Conservation (phyloP, 2,888 invertebrate species). For the Agriopis leucophaearia region DNA sequence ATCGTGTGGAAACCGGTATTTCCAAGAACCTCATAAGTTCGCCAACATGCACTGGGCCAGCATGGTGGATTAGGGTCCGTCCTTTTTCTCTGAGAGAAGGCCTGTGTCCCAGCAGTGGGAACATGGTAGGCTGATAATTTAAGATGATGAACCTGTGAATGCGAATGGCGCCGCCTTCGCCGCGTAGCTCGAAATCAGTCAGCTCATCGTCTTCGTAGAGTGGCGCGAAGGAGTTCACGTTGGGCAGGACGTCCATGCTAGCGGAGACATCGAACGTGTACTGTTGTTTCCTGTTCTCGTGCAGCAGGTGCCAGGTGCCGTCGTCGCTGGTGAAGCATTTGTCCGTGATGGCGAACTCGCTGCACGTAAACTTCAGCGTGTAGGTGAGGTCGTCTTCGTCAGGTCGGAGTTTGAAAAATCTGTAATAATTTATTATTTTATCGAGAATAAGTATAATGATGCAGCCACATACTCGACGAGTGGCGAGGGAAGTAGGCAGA, state of each 20-base stretch:
- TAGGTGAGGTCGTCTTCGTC: slow-evolving; percentile 57
- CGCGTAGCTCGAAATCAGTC: slow-evolving; percentile 65
- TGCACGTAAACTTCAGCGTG: slow-evolving; percentile 54
- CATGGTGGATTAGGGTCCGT: too few species aligned
- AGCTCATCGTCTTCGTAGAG: slow-evolving; percentile 62
- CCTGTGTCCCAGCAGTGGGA: too few species aligned
- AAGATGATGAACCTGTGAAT: slow-evolving; percentile 47
- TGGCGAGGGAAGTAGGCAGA: too few species aligned
- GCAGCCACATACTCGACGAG: too few species aligned
- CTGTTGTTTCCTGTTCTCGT: slow-evolving; percentile 56
- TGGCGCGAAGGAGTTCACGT: slow-evolving; percentile 53
- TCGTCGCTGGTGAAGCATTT: slow-evolving; percentile 60
- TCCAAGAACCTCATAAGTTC: too few species aligned
- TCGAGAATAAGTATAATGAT: too few species aligned
- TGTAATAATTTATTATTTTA: neutral
- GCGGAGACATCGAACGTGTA: slow-evolving; percentile 55
- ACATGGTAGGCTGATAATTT: too few species aligned
- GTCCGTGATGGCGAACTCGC: slow-evolving; percentile 49
- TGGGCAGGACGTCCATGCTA: slow-evolving; percentile 54
- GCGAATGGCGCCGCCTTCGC: slow-evolving; percentile 62
- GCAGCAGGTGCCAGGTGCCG: slow-evolving; percentile 61
- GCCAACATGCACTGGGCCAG: too few species aligned
- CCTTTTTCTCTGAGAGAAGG: too few species aligned
- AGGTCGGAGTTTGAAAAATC: slow-evolving; percentile 51
- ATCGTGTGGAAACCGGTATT: too few species aligned